These are phyloP conservation scores for Enoplosus armatus DNA, from an alignment of 2,797 vertebrate genomes.

Conservation along the genomic window DNA sequence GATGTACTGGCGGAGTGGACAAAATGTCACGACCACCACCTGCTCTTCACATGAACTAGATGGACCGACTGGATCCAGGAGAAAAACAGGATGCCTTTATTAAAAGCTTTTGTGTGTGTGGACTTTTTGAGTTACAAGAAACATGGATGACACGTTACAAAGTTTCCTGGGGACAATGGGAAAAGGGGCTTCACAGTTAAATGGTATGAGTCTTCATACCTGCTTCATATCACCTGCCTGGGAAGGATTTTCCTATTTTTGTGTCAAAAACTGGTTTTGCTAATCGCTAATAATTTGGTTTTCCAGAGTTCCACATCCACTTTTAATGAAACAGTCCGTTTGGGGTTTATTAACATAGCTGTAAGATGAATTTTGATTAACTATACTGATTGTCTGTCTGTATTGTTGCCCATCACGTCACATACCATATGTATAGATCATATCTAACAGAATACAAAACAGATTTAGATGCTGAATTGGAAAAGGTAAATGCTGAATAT, in stretches of 20 bases:
- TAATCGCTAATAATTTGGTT: neutral
- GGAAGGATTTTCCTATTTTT: neutral
- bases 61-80: neutral
- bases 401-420: neutral
- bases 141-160: neutral
- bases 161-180: neutral
- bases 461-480: neutral
- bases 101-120: neutral
- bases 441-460: neutral
- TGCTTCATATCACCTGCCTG: neutral
- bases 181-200: neutral
- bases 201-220: neutral
- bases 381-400: neutral
- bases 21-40: constrained; percentile 14
- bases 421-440: neutral
- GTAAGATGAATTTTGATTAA: neutral
- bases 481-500: neutral
- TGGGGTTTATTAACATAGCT: neutral
- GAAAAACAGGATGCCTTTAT: neutral
- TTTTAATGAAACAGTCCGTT: neutral
- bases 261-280: neutral
- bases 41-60: neutral
- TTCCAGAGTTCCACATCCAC: neutral
- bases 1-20: constrained; percentile 4
- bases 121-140: neutral